Conservation (phyloP, 2,888 invertebrate genomes). For the Torymus aiolomorphi region DNA sequence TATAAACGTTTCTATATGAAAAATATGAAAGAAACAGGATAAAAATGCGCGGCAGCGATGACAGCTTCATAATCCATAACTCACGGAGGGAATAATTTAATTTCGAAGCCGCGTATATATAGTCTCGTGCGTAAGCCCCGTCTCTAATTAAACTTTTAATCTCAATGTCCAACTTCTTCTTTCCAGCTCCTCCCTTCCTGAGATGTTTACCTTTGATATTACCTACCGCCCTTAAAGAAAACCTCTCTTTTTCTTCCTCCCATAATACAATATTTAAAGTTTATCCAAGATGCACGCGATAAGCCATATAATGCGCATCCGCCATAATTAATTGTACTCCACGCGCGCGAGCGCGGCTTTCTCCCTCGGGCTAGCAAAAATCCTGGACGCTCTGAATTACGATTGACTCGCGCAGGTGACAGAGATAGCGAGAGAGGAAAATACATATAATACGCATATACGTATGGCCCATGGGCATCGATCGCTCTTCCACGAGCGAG, state of each 20-base stretch:
- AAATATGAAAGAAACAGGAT: too few species aligned
- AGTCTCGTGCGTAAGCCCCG: neutral
- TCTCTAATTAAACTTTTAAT: too few species aligned
- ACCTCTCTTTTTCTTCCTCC: neutral
- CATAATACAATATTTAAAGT: conserved; percentile 43
- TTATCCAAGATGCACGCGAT: conserved; percentile 39
- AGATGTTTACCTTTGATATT: too few species aligned
- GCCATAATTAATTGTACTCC: conserved; percentile 26
- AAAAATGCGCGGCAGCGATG: too few species aligned
- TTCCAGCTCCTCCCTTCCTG: too few species aligned
- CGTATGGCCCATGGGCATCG: neutral
- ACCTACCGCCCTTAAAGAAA: too few species aligned
- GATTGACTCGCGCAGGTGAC: conserved; percentile 39
- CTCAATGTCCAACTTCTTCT: too few species aligned
- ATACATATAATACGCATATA: neutral
- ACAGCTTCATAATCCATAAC: too few species aligned
- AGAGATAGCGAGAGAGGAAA: neutral
- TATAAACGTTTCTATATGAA: too few species aligned
- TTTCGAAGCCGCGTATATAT: too few species aligned
- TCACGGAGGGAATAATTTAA: too few species aligned
- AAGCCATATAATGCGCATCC: neutral
- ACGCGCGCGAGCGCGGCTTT: neutral
- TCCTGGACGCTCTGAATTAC: conserved; percentile 31
- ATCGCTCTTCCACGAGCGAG: conserved; percentile 18
- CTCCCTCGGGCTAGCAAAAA: neutral